Evolutionary conservation across 2,797 vertebrate genomes (phyloP).

Genomic region (Danio aesculapii): DNA sequence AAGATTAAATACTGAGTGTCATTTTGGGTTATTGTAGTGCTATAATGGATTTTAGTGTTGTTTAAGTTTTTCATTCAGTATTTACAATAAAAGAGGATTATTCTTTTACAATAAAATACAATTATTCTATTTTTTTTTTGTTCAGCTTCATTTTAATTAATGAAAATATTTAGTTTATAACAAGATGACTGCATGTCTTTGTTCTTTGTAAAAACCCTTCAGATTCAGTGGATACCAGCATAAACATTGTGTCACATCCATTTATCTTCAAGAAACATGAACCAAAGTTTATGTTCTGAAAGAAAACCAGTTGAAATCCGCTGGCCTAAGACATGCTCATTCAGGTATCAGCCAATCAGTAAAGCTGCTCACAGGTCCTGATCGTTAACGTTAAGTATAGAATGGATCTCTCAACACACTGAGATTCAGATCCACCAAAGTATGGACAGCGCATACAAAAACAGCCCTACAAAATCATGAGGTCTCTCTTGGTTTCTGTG

Average conservation of each 20-base stretch:
- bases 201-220: too few relatives aligned
- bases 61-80: too few relatives aligned
- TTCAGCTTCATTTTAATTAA: background rate
- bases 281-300: background rate
- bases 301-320: slow-evolving; percentile 28
- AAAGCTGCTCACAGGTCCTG: slow-evolving; percentile 19
- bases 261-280: background rate
- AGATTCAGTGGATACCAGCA: background rate
- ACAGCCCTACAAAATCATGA: slow-evolving; percentile 30
- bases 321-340: slow-evolving; percentile 11
- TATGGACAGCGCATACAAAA: slow-evolving; percentile 28
- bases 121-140: background rate
- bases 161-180: background rate
- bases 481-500: slow-evolving; percentile 55
- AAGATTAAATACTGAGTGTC: too few relatives aligned
- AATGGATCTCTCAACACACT: slow-evolving; percentile 34
- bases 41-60: too few relatives aligned
- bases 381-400: background rate
- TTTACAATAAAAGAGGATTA: too few relatives aligned
- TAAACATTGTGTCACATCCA: background rate
- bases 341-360: slow-evolving; percentile 25
- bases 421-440: slow-evolving; percentile 17
- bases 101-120: too few relatives aligned
- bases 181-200: background rate
- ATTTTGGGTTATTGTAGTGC: too few relatives aligned